Base-by-base conservation (phyloP, 37 sponge, comb jelly and placozoan species). In the Bolinopsis microptera region DNA sequence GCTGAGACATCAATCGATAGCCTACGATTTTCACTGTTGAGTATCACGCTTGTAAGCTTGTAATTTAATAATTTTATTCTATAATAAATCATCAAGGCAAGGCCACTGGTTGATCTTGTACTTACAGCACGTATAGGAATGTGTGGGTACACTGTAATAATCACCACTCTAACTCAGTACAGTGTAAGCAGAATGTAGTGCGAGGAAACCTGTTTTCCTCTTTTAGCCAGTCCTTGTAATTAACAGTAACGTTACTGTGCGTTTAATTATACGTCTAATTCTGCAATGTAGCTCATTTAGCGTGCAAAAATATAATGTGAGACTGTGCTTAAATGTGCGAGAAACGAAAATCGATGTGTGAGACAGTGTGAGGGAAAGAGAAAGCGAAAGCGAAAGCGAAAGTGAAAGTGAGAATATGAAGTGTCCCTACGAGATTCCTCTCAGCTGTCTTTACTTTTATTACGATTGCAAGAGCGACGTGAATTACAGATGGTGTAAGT, bases 401-500 rank as follows among this genome's bases (percentile, higher is more conserved):
- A 48, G 61, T 48, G 61, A 48, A 48, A 48, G 61, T 48, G 61
- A 18, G 61, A 48, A 18, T 13, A 48, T 48, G 61, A 48, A 48
- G 61, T 48, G 61, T 13, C 61, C 61, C 61, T 77, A 36, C 36
- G 32, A 32, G 37, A 36, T 77, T 18, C 80, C 80, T 28, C 80
- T 77, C 1, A 16, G 35, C 21, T 77, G 80, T 35, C 36, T 77
- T 1, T 77, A 77, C 80, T 77, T 34, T 32, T 77, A 77, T 32
- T 77, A 77, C 37, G 80, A 77, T 32, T 13, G 21, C 33, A 77
- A 32, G 32, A 77, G 80, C 36, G 80, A 77, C 33, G 32, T 77
- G 22, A 77, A 77, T 32, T 77, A 77, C 80, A 31, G 80, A 32
- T 16, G 80, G 35, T 77, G 80, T 77, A 32, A 77, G 80, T 77